Evolutionary conservation across 1,140 invertebrate species (phyloP).

Genomic region (Zaprionus vittiger): DNA sequence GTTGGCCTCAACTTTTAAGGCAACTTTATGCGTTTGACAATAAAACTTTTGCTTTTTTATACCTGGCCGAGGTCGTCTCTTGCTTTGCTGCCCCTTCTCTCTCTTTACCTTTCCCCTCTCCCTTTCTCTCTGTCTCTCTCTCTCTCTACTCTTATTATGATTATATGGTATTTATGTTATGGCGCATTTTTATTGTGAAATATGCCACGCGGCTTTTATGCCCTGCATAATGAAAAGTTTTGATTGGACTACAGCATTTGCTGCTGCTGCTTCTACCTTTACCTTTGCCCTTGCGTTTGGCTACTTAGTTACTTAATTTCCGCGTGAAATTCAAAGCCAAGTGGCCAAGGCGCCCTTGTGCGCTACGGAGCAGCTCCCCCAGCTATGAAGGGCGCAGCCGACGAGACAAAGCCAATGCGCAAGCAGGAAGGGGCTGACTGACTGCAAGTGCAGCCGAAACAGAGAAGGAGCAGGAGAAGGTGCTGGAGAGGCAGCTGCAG

Average conservation of each 20-base stretch:
- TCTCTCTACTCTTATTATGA: conserved; percentile 21
- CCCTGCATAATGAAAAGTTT: conserved; percentile 72
- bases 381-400: neutral
- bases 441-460: conserved; percentile 19
- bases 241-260: conserved; percentile 58
- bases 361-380: neutral
- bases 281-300: conserved; percentile 28
- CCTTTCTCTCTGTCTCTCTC: neutral
- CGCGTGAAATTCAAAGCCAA: conserved; percentile 65
- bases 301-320: conserved; percentile 82
- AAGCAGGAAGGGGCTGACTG: neutral
- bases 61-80: conserved; percentile 11
- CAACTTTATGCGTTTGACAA: conserved; percentile 78
- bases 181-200: conserved; percentile 70
- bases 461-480: conserved; percentile 8
- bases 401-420: neutral
- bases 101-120: neutral
- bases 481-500: conserved; percentile 6
- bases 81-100: neutral
- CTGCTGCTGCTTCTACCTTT: neutral
- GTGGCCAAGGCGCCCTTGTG: conserved; percentile 1
- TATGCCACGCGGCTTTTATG: conserved; percentile 36
- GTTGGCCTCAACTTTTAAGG: conserved; percentile 70
- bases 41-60: conserved; percentile 75
- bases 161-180: conserved; percentile 64